Conservation (phyloP, 2,888 invertebrate species). For the Pristionchus japonicus region DNA sequence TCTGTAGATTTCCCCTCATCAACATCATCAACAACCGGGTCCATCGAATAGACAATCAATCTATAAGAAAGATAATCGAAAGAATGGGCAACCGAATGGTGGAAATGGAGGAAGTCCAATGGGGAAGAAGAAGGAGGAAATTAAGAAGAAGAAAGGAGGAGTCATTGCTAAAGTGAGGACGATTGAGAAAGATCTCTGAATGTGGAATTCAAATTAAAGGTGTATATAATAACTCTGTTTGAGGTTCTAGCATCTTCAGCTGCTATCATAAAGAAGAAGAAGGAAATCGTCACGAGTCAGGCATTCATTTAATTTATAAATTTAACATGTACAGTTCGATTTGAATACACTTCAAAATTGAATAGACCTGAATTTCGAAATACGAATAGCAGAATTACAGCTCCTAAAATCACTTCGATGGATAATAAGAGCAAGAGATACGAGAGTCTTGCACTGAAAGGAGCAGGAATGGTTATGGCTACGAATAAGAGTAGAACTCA, state of each 20-base stretch:
- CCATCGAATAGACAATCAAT: neutral
- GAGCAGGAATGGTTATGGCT: neutral
- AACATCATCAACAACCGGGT: neutral
- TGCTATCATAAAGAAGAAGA: conserved; percentile 30
- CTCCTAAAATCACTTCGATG: conserved; percentile 18
- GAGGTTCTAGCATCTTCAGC: conserved; percentile 7
- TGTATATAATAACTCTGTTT: neutral
- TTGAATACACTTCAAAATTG: neutral
- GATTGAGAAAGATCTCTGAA: neutral
- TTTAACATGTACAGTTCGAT: neutral
- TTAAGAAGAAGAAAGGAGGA: conserved; percentile 10
- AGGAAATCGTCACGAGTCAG: neutral
- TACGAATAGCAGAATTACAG: neutral
- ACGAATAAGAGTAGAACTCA: conserved; percentile 20
- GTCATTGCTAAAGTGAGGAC: neutral
- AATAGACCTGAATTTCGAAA: neutral
- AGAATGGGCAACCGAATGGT: neutral
- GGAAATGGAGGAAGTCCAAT: neutral
- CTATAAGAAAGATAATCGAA: neutral
- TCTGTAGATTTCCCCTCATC: neutral
- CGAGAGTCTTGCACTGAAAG: conserved; percentile 22
- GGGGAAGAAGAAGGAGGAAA: neutral
- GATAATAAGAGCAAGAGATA: conserved; percentile 20
- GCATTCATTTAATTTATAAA: neutral
- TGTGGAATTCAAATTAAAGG: neutral